Conservation (phyloP, 2,113 vertebrate species). For the Muntiacus muntjak region DNA sequence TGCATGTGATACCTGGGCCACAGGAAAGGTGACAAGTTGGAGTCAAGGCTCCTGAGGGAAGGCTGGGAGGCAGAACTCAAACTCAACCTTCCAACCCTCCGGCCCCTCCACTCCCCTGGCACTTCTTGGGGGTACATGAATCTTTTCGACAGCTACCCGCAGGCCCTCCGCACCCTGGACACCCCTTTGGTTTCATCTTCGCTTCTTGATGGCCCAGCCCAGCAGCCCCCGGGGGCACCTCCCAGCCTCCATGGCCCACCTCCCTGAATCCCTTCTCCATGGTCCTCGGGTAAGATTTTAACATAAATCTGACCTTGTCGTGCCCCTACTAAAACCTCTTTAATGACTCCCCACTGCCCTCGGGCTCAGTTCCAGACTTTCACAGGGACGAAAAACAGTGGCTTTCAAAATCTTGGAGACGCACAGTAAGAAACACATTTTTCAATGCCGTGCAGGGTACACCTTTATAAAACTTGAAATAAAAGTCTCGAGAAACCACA, state of each 20-base stretch:
- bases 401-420: slow-evolving; percentile 47
- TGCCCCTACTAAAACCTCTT: slow-evolving; percentile 56
- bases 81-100: background rate
- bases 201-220: background rate
- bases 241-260: background rate
- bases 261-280: background rate
- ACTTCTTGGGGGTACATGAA: accelerated
- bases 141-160: background rate
- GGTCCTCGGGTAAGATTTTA: slow-evolving; percentile 11
- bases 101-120: background rate
- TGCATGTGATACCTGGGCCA: background rate
- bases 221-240: accelerated
- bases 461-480: slow-evolving; percentile 43
- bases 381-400: slow-evolving; percentile 30
- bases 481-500: background rate
- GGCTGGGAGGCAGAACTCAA: background rate
- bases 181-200: background rate
- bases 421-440: slow-evolving; percentile 27
- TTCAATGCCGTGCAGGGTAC: background rate
- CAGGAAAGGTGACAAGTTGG: background rate
- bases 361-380: slow-evolving; percentile 55
- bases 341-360: slow-evolving; percentile 56
- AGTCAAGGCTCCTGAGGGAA: background rate
- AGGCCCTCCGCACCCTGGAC: background rate
- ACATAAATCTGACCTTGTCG: slow-evolving; percentile 47